Base-by-base conservation (phyloP, 2,113 vertebrate genomes). In the Scartelaos histophorus region DNA sequence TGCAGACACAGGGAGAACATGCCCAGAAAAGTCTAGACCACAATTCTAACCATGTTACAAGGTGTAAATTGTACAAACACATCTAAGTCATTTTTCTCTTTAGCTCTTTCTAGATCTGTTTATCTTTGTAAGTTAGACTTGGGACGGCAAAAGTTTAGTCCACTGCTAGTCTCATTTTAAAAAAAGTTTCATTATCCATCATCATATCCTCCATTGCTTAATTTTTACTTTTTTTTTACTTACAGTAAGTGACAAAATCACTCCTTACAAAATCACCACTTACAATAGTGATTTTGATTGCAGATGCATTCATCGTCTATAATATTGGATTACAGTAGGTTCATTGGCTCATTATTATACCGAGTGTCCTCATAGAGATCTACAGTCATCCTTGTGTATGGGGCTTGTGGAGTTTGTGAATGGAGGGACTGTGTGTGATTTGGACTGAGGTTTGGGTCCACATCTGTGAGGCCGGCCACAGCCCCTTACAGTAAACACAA, bases 341-440 rank as follows among this genome's bases (percentile, higher is more conserved):
- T 61, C 58, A 61, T 61, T 29, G 58, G 58, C 16, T 61, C 10
- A 64, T 34, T 38, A 61, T 61, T 61, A 17, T 24, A 61, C 24
- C 58, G 3, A 43, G 34, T 71, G 80, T 64, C 66, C 69, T 73
- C 51, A 22, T 13, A 5, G 11, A 13, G 15, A 38, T 12, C 1
- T 10, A 57, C 10, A 67, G 35, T n/a, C 35, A 19, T 1, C 45
- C 21, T 61, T 61, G 25, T 61, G 58, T 61, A 15, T 12, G 24
- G 15, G 84, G 13, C 47, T 57, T 65, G 79, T 65, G 70, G 72
- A 53, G 38, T 49, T 34, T 2, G 69, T 88, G 76, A 90, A 88
- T 85, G 79, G 81, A 76, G 45, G 51, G 68, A 83, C 86, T 90
- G 86, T 88, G 76, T 80, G 6, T 73, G 69, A 71, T 65, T 82